phyloP scores from a whole-genome alignment of 2,113 vertebrate species.

The Dryoscopus gambensis region DNA sequence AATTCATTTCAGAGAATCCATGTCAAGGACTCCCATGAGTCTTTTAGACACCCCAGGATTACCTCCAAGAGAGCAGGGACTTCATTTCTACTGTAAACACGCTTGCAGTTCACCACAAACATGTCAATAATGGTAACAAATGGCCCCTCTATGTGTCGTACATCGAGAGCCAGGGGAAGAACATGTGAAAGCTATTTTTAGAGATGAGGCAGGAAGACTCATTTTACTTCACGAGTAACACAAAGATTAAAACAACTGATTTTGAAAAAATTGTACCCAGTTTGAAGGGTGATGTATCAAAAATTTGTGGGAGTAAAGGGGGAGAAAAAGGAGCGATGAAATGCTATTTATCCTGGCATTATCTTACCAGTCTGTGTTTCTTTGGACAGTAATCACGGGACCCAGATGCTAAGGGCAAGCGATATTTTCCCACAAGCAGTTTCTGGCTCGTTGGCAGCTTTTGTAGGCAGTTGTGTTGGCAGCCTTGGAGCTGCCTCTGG shows the following conservation, averaged over 20 bases:
- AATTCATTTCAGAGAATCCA: constrained; percentile 22
- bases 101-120: constrained; percentile 32
- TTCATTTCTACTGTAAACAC: not conserved
- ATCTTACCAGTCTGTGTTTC: constrained; percentile 62
- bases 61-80: constrained; percentile 36
- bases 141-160: constrained; percentile 12
- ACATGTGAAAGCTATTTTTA: not conserved
- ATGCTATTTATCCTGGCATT: constrained; percentile 53
- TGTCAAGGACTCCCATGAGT: not conserved
- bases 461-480: constrained; percentile 72
- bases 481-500: constrained; percentile 62
- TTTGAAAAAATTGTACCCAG: not conserved
- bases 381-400: constrained; percentile 70
- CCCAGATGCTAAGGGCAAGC: constrained; percentile 78
- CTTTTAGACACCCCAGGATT: constrained; percentile 34
- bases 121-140: constrained; percentile 42
- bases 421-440: constrained; percentile 75
- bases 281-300: not conserved
- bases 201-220: not conserved
- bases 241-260: not conserved
- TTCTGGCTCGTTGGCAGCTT: constrained; percentile 74
- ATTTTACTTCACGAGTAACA: not conserved
- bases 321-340: not conserved
- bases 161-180: not conserved
- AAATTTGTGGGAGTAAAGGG: not conserved